Base-by-base conservation (phyloP, 2,888 invertebrate species). In the Andrena marginata region DNA sequence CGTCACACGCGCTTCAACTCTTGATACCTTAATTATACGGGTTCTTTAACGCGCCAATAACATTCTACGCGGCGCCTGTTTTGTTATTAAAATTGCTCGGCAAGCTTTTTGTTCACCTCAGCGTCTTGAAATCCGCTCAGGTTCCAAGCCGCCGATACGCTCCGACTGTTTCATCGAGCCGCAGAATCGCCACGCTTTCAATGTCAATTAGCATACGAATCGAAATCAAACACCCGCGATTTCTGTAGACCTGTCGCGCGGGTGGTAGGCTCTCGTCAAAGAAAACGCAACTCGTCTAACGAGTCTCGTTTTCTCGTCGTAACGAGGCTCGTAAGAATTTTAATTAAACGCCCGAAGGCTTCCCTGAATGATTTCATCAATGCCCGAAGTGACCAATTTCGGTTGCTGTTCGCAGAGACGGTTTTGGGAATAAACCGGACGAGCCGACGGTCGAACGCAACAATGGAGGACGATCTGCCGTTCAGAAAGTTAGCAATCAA, bases 401-500 rank as follows among this genome's bases (percentile, higher is more conserved):
- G 23, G 29, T 71, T 35, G 48, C 48, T 71, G 23, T 60, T 84
- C 77, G 35, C 68, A 86, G 86, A 86, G 51, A 87, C 86, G 7
- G 68, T 86, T 70, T 60, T 86, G 77, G 86, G 86, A 1, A 87
- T 73, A 42, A 70, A 31, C 13, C 67, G 67, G 10, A 8, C 20
- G 2, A 74, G 20, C 6, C 67, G 42, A 59, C n/a, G 1, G 16
- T 16, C 6, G 16, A 65, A 26, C 13, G 10, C 7, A 10, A 1
- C 13, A 20, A 29, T 48, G 29, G 77, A 87, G 3, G 93, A 80
- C 2, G 93, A 95, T 33, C 95, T 95, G 0, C 96, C 96, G 0
- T 96, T 95, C 77, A 94, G 96, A 89, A 95, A 95, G 95, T 95
- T 91, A 94, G 94, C 92, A 79, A 78, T 29, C 2, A 29, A 10